Evolutionary conservation across 2,888 invertebrate species (phyloP).

Genomic region (Microchrysa polita): DNA sequence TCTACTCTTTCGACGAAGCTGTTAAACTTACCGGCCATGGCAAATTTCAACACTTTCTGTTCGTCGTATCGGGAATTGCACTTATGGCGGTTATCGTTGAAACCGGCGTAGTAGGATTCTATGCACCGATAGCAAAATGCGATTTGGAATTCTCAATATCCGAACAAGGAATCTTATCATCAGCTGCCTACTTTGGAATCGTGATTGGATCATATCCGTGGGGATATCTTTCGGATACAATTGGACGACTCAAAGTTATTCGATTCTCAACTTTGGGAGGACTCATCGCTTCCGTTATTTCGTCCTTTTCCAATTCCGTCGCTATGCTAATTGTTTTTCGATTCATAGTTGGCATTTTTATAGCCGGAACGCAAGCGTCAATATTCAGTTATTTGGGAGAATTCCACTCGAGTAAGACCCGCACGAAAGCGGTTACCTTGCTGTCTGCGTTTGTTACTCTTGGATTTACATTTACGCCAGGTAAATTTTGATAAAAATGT

Average conservation of each 20-base stretch:
- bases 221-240: slow-evolving; percentile 30
- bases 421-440: slow-evolving; percentile 66
- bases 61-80: slow-evolving; percentile 13
- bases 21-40: slow-evolving; percentile 16
- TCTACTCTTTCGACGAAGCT: slow-evolving; percentile 39
- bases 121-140: slow-evolving; percentile 26
- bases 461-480: slow-evolving; percentile 66
- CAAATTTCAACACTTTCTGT: slow-evolving; percentile 23
- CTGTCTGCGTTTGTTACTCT: slow-evolving; percentile 66
- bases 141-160: slow-evolving; percentile 17
- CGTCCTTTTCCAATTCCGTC: slow-evolving; percentile 68
- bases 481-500: slow-evolving; percentile 52
- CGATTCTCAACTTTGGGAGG: slow-evolving; percentile 16
- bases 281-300: slow-evolving; percentile 64
- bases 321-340: slow-evolving; percentile 68
- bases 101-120: slow-evolving; percentile 31
- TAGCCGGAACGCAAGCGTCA: slow-evolving; percentile 60
- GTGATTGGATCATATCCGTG: slow-evolving; percentile 31
- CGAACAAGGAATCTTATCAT: slow-evolving; percentile 25
- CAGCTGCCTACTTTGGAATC: slow-evolving; percentile 31
- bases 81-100: slow-evolving; percentile 30
- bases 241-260: slow-evolving; percentile 31
- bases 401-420: slow-evolving; percentile 63
- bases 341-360: slow-evolving; percentile 70
- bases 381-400: slow-evolving; percentile 68